Conservation (phyloP, 1,140 invertebrate species). For the Lordiphosa stackelbergi region DNA sequence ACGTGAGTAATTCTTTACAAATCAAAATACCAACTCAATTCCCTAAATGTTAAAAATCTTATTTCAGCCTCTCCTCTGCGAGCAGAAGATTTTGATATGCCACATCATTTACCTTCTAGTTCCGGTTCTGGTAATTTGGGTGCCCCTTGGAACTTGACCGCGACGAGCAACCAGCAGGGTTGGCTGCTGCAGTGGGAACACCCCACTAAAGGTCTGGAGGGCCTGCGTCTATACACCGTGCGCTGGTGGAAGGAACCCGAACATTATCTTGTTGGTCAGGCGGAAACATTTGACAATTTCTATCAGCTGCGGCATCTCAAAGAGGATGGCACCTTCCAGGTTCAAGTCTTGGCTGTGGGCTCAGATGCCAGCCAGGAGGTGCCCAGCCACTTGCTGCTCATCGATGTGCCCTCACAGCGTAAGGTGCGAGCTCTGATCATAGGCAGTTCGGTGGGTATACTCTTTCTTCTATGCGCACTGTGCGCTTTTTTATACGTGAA, state of each 20-base stretch:
- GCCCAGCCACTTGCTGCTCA: constrained; percentile 79
- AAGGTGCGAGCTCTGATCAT: constrained; percentile 81
- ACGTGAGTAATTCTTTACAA: constrained; percentile 72
- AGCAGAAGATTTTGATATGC: constrained; percentile 49
- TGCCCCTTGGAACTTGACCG: constrained; percentile 83
- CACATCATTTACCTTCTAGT: constrained; percentile 48
- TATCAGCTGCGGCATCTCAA: constrained; percentile 82
- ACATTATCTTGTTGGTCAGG: constrained; percentile 80
- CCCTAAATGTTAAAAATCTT: background rate
- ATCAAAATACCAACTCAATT: background rate
- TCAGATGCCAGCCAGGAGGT: constrained; percentile 79
- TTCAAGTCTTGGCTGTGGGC: constrained; percentile 82
- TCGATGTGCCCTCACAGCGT: constrained; percentile 82
- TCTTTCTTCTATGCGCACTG: constrained; percentile 80
- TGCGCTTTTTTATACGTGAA: constrained; percentile 81
- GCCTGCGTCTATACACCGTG: constrained; percentile 80
- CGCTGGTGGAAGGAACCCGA: constrained; percentile 81
- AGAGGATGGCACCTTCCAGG: constrained; percentile 82
- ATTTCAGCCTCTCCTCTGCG: constrained; percentile 29
- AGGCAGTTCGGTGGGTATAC: constrained; percentile 80
- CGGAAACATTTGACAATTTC: constrained; percentile 82
- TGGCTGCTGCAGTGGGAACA: constrained; percentile 86
- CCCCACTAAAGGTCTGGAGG: constrained; percentile 80
- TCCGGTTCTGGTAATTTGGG: constrained; percentile 76
- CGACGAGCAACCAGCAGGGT: constrained; percentile 79